Base-by-base conservation (phyloP, 2,797 vertebrate species). In the Loris lydekkerianus region DNA sequence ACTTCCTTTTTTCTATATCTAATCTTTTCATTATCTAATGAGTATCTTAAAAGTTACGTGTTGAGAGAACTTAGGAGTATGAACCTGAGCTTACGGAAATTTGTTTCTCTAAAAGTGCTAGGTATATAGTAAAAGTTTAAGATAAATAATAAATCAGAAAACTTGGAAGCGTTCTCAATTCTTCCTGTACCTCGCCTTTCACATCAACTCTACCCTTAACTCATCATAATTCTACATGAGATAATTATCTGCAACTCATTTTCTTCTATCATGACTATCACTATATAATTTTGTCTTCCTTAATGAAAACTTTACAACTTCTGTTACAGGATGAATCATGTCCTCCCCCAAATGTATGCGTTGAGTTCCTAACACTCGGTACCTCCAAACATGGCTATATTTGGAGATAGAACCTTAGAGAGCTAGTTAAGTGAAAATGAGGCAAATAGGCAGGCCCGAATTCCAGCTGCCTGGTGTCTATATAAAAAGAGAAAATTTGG, bases 361-460 rank as follows among this genome's bases (percentile, higher is more conserved):
- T 29, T 87, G 67, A 94, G 95, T 37, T 8, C 25, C 29, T 53
- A 27, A 87, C 23, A 4, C 9, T 11, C 10, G 60, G 7, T 34
- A 18, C 60, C 21, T 81, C 56, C 58, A 18, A 27, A 86, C 60
- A 29, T 61, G n/a, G 58, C 49, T 78, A 0, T 46, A 43, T 70
- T 86, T 78, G 76, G 14, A 80, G 40, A 67, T 3, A 82, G 31
- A 56, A 4, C 18, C 34, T 87, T 86, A 61, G 80, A 96, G 53
- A 93, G 7, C 31, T 56, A 49, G 69, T 43, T 56, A 77, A 67
- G 29, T 56, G 78, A 83, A 83, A 93, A 89, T n/a, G 34, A 93
- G 20, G 25, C 34, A 10, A 15, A 17, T 25, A 56, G 27, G 20
- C 27, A 53, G 7, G 21, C 18, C 13, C 1, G 29, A 80, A 63